phyloP scores from a whole-genome alignment of 2,888 invertebrate species.

The Nymphalis urticae region DNA sequence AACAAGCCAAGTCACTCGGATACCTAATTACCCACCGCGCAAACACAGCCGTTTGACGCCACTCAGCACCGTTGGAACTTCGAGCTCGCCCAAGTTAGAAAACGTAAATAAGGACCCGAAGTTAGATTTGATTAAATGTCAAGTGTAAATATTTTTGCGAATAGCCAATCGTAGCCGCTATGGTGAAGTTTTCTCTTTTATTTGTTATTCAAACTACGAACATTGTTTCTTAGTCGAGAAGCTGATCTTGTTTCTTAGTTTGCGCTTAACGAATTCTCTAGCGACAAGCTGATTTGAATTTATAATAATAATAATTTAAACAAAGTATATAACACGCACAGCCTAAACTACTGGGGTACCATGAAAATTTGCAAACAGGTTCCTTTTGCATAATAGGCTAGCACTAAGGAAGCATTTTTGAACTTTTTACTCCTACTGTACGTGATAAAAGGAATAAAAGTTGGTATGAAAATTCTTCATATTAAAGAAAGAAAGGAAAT shows the following conservation, averaged over 20 bases:
- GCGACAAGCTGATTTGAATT: background rate
- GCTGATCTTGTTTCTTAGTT: background rate
- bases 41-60: conserved; percentile 24
- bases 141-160: conserved; percentile 29
- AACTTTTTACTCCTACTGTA: too few species aligned
- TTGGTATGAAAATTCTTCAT: too few species aligned
- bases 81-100: conserved; percentile 21
- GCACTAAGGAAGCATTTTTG: too few species aligned
- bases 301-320: background rate
- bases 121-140: conserved; percentile 35
- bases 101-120: conserved; percentile 31
- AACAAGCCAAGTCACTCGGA: conserved; percentile 30
- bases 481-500: too few species aligned
- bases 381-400: too few species aligned
- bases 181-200: conserved; percentile 4
- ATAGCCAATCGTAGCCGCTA: conserved; percentile 21
- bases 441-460: too few species aligned
- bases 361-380: too few species aligned
- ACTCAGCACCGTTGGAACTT: conserved; percentile 17
- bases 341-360: too few species aligned
- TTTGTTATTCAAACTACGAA: conserved; percentile 11
- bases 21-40: conserved; percentile 26
- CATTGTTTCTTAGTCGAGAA: conserved; percentile 1
- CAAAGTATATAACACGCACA: too few species aligned
- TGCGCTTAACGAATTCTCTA: background rate